Evolutionary conservation across 2,888 invertebrate genomes (phyloP).

Genomic region (Spatulosminthurus flaviceps): DNA sequence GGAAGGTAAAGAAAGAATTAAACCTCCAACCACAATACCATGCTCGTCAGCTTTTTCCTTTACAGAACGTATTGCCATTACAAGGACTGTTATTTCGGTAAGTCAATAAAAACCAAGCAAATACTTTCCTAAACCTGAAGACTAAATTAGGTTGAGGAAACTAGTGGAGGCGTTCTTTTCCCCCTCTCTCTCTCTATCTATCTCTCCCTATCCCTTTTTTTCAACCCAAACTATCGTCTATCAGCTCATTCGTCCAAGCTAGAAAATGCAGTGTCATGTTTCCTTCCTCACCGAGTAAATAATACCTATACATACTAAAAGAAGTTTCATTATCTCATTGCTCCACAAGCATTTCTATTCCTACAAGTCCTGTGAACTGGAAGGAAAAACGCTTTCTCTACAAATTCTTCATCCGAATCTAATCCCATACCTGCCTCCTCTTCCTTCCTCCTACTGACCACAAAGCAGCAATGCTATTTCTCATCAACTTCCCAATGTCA

Average conservation of each 20-base stretch:
- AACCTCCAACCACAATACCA: no score
- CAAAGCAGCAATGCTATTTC: neutral
- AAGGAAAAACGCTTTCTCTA: neutral
- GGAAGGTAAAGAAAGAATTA: no score
- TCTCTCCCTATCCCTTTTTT: no score
- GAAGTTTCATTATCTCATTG: constrained; percentile 2
- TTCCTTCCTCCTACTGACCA: neutral
- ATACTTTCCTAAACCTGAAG: neutral
- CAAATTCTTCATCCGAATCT: neutral
- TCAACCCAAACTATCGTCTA: no score
- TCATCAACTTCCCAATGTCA: constrained; percentile 8
- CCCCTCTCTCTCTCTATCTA: no score
- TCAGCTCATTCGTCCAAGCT: no score
- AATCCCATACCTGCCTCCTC: neutral
- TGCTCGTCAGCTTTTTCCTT: neutral
- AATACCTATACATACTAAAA: neutral
- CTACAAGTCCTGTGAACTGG: neutral
- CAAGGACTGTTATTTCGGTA: constrained; percentile 5
- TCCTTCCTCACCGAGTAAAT: neutral
- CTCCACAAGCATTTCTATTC: neutral
- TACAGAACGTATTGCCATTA: neutral
- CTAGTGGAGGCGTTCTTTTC: neutral
- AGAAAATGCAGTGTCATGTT: neutral
- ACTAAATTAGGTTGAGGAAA: neutral
- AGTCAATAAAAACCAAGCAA: constrained; percentile 4